Evolutionary conservation across 2,888 invertebrate genomes (phyloP).

Genomic region (Drosophila nigricruria): DNA sequence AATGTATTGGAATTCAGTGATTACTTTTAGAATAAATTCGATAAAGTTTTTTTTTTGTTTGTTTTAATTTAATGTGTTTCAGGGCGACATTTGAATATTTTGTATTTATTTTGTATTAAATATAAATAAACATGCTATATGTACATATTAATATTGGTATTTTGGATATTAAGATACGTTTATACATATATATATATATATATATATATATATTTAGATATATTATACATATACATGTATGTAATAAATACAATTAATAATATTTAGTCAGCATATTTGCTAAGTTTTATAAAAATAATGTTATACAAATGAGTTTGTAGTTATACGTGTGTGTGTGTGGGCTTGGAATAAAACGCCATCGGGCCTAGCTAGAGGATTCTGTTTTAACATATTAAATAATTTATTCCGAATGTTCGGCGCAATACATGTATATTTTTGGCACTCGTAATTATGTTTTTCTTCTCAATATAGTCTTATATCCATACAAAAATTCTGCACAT

Average conservation of each 20-base stretch:
- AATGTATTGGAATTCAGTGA: conserved; percentile 38
- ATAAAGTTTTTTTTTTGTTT: conserved; percentile 38
- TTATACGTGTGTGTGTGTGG: conserved; percentile 26
- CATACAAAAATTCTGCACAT: conserved; percentile 54
- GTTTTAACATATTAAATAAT: conserved; percentile 42
- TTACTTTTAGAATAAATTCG: conserved; percentile 66
- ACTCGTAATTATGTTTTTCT: conserved; percentile 60
- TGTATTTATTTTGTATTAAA: conserved; percentile 27
- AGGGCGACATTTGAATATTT: conserved; percentile 32
- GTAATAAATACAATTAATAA: conserved; percentile 50
- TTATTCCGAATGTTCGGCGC: conserved; percentile 65
- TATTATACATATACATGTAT: conserved; percentile 24
- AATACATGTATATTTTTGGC: conserved; percentile 75
- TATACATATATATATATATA: conserved; percentile 35
- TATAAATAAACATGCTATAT: conserved; percentile 43
- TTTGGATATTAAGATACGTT: conserved; percentile 36
- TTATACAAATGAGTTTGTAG: conserved; percentile 40
- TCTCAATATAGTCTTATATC: conserved; percentile 35
- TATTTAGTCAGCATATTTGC: conserved; percentile 59
- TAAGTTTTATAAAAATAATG: conserved; percentile 73
- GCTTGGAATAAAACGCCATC: conserved; percentile 48
- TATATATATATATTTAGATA: conserved; percentile 13
- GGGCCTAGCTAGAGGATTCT: conserved; percentile 42
- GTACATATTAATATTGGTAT: conserved; percentile 23
- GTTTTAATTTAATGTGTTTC: conserved; percentile 36